Percentiles rank a stretch among this genome's conserved stretches.
These are phyloP conservation scores for Tragelaphus scriptus DNA, from an alignment of 2,113 vertebrate species.

Conservation along the genomic window DNA sequence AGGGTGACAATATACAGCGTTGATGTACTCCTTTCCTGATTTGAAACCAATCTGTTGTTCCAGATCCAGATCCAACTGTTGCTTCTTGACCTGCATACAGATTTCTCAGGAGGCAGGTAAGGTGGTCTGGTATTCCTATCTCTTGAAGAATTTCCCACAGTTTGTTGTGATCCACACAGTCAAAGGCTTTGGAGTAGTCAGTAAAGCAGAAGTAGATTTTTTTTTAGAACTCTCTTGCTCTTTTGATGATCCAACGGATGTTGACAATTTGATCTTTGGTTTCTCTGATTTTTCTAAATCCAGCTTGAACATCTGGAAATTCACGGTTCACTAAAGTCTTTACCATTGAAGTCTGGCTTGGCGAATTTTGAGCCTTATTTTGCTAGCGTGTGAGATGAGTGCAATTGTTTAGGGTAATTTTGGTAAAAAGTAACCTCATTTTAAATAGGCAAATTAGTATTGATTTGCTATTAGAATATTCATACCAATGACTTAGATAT, in stretches of 20 bases:
- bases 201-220: not conserved
- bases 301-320: not conserved
- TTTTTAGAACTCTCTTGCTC: not conserved
- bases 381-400: not conserved
- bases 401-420: not conserved
- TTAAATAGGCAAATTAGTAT: not conserved
- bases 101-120: not conserved
- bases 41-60: not conserved
- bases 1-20: not conserved
- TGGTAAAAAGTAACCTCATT: not conserved
- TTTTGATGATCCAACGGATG: fast-evolving
- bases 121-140: no score
- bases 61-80: not conserved
- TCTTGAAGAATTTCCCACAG: not conserved
- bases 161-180: not conserved
- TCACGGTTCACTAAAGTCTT: not conserved
- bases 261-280: not conserved
- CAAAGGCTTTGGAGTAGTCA: not conserved
- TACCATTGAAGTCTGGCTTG: not conserved
- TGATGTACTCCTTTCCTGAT: not conserved
- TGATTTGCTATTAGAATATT: not conserved
- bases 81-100: not conserved
- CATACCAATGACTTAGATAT: not conserved
- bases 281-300: no score
- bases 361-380: not conserved